phyloP scores from a whole-genome alignment of 2,797 vertebrate species.

The Buphagus erythrorhynchus region DNA sequence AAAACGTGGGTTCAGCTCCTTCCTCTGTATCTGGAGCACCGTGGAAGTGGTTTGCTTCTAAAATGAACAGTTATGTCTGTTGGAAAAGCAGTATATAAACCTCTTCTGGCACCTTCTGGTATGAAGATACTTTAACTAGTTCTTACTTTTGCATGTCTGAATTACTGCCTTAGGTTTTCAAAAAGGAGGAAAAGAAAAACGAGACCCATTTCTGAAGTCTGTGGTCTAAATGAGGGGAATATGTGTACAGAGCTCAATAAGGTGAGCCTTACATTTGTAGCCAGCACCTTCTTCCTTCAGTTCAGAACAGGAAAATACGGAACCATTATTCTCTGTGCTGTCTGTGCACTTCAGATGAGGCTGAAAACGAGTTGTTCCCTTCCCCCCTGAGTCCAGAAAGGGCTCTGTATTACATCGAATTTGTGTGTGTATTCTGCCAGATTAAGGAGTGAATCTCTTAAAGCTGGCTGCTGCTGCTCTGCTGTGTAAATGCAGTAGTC shows the following conservation, averaged over 20 bases:
- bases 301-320: background rate
- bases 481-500: background rate
- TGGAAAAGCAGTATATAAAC: background rate
- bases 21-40: background rate
- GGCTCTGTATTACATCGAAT: background rate
- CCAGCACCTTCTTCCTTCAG: fast-evolving
- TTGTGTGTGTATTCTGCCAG: background rate
- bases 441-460: background rate
- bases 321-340: background rate
- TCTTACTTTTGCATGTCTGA: background rate
- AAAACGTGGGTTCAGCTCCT: background rate
- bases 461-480: background rate
- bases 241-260: background rate
- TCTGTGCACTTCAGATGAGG: background rate
- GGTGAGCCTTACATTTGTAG: background rate
- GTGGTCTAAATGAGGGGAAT: background rate
- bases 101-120: background rate
- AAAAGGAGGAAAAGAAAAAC: background rate
- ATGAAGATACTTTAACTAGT: background rate
- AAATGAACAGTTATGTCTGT: background rate
- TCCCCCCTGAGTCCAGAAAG: background rate
- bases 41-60: background rate
- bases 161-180: background rate
- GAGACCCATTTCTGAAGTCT: background rate
- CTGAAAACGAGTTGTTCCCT: background rate